Evolutionary conservation across 2,888 invertebrate genomes (phyloP).

Genomic region (Quadroppia sp.): DNA sequence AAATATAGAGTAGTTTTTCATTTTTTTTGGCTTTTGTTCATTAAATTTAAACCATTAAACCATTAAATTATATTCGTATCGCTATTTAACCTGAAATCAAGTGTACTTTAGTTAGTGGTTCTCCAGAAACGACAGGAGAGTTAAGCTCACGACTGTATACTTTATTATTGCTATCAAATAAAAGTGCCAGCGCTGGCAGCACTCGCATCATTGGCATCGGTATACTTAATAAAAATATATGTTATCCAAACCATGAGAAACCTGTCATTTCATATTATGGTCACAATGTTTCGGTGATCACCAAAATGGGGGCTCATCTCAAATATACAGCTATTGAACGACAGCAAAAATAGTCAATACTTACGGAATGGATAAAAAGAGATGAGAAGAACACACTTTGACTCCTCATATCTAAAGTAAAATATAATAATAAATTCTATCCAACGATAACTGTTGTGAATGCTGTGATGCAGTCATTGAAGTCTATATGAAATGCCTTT

Average conservation of each 20-base stretch:
- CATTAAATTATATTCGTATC: conserved; percentile 24
- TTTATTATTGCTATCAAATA: conserved; percentile 39
- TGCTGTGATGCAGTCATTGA: conserved; percentile 34
- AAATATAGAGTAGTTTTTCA: background rate
- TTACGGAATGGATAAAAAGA: conserved; percentile 32
- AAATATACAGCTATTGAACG: conserved; percentile 27
- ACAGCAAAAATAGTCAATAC: conserved; percentile 10
- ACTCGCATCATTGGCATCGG: background rate
- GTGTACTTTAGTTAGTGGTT: conserved; percentile 34
- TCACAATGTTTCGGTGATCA: conserved; percentile 34
- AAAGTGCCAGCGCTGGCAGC: conserved; percentile 22
- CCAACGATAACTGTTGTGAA: conserved; percentile 3
- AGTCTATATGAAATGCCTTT: conserved; percentile 28
- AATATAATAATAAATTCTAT: conserved; percentile 32
- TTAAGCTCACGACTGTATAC: conserved; percentile 33
- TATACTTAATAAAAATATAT: conserved; percentile 40
- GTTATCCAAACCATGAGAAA: conserved; percentile 35
- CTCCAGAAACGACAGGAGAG: conserved; percentile 39
- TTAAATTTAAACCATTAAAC: conserved; percentile 21
- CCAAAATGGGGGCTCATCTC: conserved; percentile 34
- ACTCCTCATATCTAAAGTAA: background rate
- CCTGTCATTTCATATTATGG: conserved; percentile 38
- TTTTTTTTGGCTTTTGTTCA: conserved; percentile 24
- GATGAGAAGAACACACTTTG: background rate
- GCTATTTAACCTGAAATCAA: conserved; percentile 24